Base-by-base conservation (phyloP, 2,797 vertebrate species). In the Falco berigora region DNA sequence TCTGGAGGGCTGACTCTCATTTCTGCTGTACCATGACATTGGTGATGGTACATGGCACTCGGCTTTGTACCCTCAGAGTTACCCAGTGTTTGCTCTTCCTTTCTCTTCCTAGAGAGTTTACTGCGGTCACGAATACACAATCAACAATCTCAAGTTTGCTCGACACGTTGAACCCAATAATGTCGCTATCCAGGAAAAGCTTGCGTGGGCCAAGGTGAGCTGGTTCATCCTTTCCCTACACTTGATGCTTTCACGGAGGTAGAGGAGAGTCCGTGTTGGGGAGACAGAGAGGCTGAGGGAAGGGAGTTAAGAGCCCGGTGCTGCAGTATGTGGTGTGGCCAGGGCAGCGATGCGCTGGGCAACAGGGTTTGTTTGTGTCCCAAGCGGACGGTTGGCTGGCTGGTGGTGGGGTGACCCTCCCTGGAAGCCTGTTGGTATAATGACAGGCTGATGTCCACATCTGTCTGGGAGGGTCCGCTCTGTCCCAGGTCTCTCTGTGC, bases 111-210 rank as follows among this genome's bases (percentile, higher is more conserved):
- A 99, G 99, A 98, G 98, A 47, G 99, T 99, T 75, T 99, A 99
- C 97, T 99, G 99, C 2, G 99, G 99, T 53, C 99, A 99, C 0
- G 99, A 99, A 82, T 99, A 99, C 97, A 99, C 99, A 0, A 98
- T 99, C 98, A 99, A 98, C 98, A 99, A 99, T 72, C 98, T 99
- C 93, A 99, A 99, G 95, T 99, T 99, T 80, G 99, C 99, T 2
- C 98, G 98, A n/a, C 98, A 99, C 0, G 99, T 99, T 84, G 99
- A 99, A 40, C 99, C 99, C 36, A 90, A 96, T 47, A 99, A 99
- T 19, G 66, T 98, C 5, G 97, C 96, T 10, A 71, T 99, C 92
- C 98, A 97, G 80, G 98, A 98, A 32, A 99, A 99, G 93, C 98
- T 99, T 17, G 98, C 98, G 4, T 99, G 99, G 99, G 99, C 99